Base-by-base conservation (phyloP, 2,113 vertebrate genomes). In the Chaetorhynchus papuensis region DNA sequence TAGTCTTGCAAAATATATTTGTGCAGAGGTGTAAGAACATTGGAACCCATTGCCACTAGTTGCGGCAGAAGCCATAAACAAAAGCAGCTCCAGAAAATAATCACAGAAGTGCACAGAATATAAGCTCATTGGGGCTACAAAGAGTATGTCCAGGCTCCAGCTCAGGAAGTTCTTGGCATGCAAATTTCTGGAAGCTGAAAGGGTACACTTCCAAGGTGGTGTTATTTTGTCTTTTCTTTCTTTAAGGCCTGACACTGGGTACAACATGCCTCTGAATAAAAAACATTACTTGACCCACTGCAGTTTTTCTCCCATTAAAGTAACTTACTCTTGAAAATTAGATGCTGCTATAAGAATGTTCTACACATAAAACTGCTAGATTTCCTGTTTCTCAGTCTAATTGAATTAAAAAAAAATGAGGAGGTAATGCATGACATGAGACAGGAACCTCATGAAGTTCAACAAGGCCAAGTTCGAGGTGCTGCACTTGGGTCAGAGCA, bases 11-110 rank as follows among this genome's bases (percentile, higher is more conserved):
- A 41, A 72, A 64, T 56, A 12, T 42, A 49, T 64, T 88, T 57
- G 15, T 14, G 59, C 21, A 59, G 30, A 75, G 3, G 4, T 0
- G 0, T n/a, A 47, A 11, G 28, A 65, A 56, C 19, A 23, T 35
- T 50, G 27, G 23, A 84, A 76, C 21, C 41, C 21, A 52, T 69
- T 66, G n/a, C 11, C 17, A 71, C 13, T 41, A n/a, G 24, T 19
- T 52, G 11, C 10, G 66, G 30, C 28, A 76, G 52, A 71, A 86
- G 13, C 15, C 47, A 83, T 42, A 45, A 71, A 7, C 14, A 60
- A 50, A 91, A 64, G 24, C 10, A 64, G 8, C 8, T 88, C 15
- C 21, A n/a, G 63, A 65, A 65, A 61, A 5, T 78, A 47, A 49
- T 30, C 30, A 57, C 12, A 61, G 49, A 86, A 65, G 16, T 44